Base-by-base conservation (phyloP, 2,113 vertebrate species). In the Calyptomena viridis region DNA sequence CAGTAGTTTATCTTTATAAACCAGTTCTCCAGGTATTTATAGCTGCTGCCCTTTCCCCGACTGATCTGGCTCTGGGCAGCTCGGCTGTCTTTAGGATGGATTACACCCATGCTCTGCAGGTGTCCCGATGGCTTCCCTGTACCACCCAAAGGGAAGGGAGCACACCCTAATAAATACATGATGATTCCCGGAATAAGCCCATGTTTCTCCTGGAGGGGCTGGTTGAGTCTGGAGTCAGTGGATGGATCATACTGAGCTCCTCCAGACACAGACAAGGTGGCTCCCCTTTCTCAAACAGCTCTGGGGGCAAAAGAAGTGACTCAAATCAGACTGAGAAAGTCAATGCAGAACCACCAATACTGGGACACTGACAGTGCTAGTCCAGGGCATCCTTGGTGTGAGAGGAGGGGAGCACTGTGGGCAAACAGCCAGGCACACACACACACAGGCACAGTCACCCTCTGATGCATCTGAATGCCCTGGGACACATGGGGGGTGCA, bases 321-420 rank as follows among this genome's bases (percentile, higher is more conserved):
- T 59, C 22, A 25, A 78, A 4, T 71, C 58, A 42, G 52, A 56
- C 60, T 85, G 40, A 24, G 60, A 37, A 71, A 55, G 68, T 35
- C 55, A 11, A 14, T 20, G n/a, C n/a, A 74, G 46, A 78, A 2
- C 46, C 7, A 3, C 30, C 31, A 18, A 0, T 12, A 3, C 1
- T 17, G 52, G 60, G 69, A 28, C 60, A 30, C 5, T n/a, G 11
- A 2, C 4, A 14, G 21, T 2, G 9, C 50, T 72, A 24, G 27
- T 39, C 14, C 0, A 0, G 40, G 16, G 17, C 28, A 49, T 21
- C 42, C 39, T 49, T 28, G 42, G 67, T 1, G 1, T 8, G 17
- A 39, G 59, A 31, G 64, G 2, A 62, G 13, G 37, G 37, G 60
- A 30, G 40, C 0, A 0, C 53, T 31, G 31, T 9, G 6, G 28